Evolutionary conservation across 2,113 vertebrate species (phyloP), one percentile per base, ranked within the genome.

Genomic region (Brachyistius frenatus): DNA sequence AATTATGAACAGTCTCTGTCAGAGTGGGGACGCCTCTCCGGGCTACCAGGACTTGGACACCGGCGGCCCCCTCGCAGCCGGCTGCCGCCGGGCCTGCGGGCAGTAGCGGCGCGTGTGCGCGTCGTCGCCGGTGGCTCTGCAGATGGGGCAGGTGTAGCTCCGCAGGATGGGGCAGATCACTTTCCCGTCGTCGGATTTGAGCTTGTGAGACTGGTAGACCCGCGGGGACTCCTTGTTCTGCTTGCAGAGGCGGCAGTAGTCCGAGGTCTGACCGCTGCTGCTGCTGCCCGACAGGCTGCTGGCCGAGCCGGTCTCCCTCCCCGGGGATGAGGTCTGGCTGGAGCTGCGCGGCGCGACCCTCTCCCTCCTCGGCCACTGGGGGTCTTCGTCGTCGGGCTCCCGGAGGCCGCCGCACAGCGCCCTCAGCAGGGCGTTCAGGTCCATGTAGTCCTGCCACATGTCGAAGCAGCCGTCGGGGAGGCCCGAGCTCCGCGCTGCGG

Each of bases 21-120:
- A 3, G 23, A 23, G 23, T 23, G 23, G 23, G 23, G 23, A 23
- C 23, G 23, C 9, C 16, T 16, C 57, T 81, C 73, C 41, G 7
- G 7, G 55, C 15, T 69, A 73, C 79, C 73, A 77, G 76, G 66
- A 80, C 32, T 52, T 54, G 65, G 15, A 7, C 5, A 4, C 5
- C 0, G 49, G 55, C 54, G 14, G 44, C 49, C 32, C 23, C 54
- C 5, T 16, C 7, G 2, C 55, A 0, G 31, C 39, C 3, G 41
- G 55, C 23, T 2, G 14, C 2, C 31, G 36, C 68, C 55, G 56
- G 23, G 9, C 33, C 74, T 47, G 41, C 7, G 95, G 95, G 30
- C 96, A 97, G 80, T 97, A 96, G 23, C 92, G 94, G 83, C 94
- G 94, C 0, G 96, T 97, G 90, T 97, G 96, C 0, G 96, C 96